Evolutionary conservation across 2,797 vertebrate genomes (phyloP).

Genomic region (Myotis pilosus): DNA sequence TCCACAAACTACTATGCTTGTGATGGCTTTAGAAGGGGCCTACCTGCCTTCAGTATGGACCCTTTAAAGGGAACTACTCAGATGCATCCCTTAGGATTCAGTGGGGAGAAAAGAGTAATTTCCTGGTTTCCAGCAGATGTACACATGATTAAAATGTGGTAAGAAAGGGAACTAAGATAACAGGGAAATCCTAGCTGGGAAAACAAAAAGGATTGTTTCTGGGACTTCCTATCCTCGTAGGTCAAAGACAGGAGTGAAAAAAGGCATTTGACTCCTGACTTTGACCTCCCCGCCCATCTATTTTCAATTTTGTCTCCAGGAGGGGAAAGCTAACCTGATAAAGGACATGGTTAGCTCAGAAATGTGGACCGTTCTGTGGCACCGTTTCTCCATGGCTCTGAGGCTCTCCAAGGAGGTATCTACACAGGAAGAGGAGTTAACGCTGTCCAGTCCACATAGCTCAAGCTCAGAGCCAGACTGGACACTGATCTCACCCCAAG

Average conservation of each 20-base stretch:
- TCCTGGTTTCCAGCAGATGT: not conserved
- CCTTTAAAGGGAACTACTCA: not conserved
- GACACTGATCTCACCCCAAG: constrained; percentile 85
- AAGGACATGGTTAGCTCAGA: constrained; percentile 79
- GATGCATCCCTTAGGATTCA: not conserved
- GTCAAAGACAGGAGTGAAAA: not conserved
- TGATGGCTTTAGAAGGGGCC: not conserved
- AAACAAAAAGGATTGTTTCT: constrained; percentile 41
- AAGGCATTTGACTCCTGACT: not conserved
- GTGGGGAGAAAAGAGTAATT: not conserved
- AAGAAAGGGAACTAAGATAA: not conserved
- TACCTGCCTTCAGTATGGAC: not conserved
- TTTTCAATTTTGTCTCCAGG: constrained; percentile 21
- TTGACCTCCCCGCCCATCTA: not conserved
- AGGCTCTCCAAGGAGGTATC: not conserved
- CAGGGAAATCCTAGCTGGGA: not conserved
- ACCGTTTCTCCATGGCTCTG: constrained; percentile 79
- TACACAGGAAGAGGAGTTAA: constrained; percentile 57
- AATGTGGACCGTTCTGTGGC: constrained; percentile 87
- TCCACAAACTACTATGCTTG: not conserved
- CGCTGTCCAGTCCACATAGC: not conserved
- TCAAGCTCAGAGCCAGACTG: constrained; percentile 79
- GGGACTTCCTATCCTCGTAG: not conserved
- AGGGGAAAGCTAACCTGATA: constrained; percentile 80
- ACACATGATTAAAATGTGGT: not conserved